phyloP scores from a whole-genome alignment of 2,888 invertebrate genomes.

The Diachrysia chrysitis region DNA sequence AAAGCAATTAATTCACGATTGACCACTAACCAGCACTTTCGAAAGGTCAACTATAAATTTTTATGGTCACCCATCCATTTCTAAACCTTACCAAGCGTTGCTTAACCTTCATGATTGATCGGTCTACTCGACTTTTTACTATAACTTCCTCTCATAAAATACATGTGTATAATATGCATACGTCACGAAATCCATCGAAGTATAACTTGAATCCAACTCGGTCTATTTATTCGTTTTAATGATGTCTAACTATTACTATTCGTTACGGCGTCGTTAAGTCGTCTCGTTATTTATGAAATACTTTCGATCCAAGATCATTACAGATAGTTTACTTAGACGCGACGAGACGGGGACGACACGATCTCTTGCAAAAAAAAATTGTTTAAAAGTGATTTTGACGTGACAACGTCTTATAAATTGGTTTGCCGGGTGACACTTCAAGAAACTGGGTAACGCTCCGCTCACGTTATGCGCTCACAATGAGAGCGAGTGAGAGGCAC shows the following conservation, averaged over 20 bases:
- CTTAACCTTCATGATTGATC: neutral
- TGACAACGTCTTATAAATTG: no score
- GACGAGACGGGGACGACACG: slow-evolving; percentile 47
- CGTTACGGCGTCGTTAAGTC: slow-evolving; percentile 57
- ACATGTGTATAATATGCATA: neutral
- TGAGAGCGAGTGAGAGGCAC: no score
- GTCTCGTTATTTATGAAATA: slow-evolving; percentile 71
- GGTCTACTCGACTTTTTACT: neutral
- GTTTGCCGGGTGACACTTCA: no score
- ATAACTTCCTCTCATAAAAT: neutral
- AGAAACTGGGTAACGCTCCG: no score
- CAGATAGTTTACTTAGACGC: slow-evolving; percentile 10
- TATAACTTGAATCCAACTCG: slow-evolving; percentile 2
- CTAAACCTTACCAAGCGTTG: neutral
- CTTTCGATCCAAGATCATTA: slow-evolving; percentile 56
- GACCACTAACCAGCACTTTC: no score
- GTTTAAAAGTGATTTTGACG: no score
- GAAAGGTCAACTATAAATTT: no score
- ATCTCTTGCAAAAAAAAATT: no score
- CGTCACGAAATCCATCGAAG: neutral
- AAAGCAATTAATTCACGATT: no score
- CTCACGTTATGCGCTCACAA: no score
- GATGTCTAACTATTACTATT: slow-evolving; percentile 40
- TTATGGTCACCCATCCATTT: neutral
- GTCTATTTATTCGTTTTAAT: slow-evolving; percentile 55